Conservation (phyloP, 2,888 invertebrate species). For the Pollenia griseotomentosa region DNA sequence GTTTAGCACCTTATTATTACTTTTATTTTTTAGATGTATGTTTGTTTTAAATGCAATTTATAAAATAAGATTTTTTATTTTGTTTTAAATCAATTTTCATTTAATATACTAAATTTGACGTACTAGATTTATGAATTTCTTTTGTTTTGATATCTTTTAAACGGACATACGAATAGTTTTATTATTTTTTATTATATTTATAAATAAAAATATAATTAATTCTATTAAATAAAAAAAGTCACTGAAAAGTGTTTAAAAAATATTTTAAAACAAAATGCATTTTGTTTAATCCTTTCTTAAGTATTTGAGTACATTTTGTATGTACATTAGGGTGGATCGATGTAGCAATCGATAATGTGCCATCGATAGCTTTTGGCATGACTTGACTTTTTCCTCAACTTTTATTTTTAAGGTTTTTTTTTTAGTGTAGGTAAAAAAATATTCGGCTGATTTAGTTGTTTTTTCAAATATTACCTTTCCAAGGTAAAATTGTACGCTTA, state of each 20-base stretch:
- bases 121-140: slow-evolving; percentile 22
- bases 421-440: too few relatives aligned
- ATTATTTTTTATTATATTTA: slow-evolving; percentile 65
- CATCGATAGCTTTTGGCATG: too few relatives aligned
- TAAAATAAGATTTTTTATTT: not conserved
- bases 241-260: slow-evolving; percentile 78
- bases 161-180: slow-evolving; percentile 56
- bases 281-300: not conserved
- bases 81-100: not conserved
- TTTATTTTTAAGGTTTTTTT: too few relatives aligned
- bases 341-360: too few relatives aligned
- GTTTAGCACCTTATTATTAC: not conserved
- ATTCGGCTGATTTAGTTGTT: too few relatives aligned
- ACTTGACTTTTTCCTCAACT: too few relatives aligned
- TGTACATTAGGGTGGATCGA: too few relatives aligned
- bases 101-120: slow-evolving; percentile 11
- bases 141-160: slow-evolving; percentile 45
- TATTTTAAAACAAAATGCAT: slow-evolving; percentile 75
- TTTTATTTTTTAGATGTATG: slow-evolving; percentile 5
- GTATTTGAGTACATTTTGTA: too few relatives aligned
- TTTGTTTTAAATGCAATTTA: slow-evolving; percentile 31
- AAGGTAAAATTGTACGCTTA: too few relatives aligned
- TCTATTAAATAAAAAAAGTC: slow-evolving; percentile 76
- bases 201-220: slow-evolving; percentile 53
- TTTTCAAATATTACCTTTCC: too few relatives aligned